phyloP scores from a whole-genome alignment of 1,140 invertebrate species.

The Zeugodacus cucurbitae region DNA sequence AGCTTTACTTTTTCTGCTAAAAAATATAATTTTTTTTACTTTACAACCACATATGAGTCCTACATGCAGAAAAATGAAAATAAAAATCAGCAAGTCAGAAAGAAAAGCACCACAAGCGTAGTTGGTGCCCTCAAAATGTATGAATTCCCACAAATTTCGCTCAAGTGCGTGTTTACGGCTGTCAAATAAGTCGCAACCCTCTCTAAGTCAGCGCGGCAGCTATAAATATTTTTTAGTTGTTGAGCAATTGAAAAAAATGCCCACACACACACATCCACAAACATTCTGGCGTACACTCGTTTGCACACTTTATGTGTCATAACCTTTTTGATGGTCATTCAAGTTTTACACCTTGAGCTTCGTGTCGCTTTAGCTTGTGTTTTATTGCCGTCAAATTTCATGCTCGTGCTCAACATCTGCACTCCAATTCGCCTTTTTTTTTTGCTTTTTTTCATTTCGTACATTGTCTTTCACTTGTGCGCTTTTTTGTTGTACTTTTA shows the following conservation, averaged over 20 bases:
- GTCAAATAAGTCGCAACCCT: not conserved
- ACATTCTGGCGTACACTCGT: not conserved
- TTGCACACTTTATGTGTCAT: not conserved
- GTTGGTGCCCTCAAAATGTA: not conserved
- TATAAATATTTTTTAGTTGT: not conserved
- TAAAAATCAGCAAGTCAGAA: too few species aligned
- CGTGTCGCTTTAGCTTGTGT: not conserved
- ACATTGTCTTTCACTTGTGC: not conserved
- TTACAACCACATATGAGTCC: too few species aligned
- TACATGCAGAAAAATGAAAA: too few species aligned
- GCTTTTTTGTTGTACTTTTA: not conserved
- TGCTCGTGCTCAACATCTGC: not conserved
- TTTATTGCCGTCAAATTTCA: not conserved
- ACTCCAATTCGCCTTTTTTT: not conserved
- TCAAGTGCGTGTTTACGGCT: not conserved
- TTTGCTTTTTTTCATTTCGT: not conserved
- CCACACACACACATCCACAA: not conserved
- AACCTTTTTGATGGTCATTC: constrained; percentile 14
- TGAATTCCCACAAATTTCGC: not conserved
- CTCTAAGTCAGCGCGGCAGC: not conserved
- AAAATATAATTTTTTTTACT: not conserved
- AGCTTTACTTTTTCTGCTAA: not conserved
- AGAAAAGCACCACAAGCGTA: not conserved
- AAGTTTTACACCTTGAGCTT: not conserved
- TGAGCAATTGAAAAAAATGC: not conserved